Evolutionary conservation across 1,140 invertebrate genomes (phyloP).

Genomic region (Thaumetopoea pityocampa): DNA sequence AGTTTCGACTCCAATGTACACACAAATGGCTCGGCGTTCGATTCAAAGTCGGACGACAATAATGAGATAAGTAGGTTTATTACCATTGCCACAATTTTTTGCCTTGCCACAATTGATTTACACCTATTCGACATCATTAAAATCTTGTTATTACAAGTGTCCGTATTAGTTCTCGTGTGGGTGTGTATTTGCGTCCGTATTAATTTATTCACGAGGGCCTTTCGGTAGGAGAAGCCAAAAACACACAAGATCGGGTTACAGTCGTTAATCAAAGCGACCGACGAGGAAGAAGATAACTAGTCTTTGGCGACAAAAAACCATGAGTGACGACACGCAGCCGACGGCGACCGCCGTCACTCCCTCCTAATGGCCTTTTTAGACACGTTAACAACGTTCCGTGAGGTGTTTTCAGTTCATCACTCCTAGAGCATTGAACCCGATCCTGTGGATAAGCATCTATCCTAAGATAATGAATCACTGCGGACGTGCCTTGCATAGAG

Average conservation of each 20-base stretch:
- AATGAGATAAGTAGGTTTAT: slow-evolving; percentile 1
- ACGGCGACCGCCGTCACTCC: slow-evolving; percentile 19
- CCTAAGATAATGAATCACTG: slow-evolving; percentile 7
- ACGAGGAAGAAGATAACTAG: slow-evolving; percentile 36
- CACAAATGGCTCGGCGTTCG: slow-evolving; percentile 1
- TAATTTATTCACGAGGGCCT: slow-evolving; percentile 40
- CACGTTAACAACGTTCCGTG: slow-evolving; percentile 32
- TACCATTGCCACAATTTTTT: slow-evolving; percentile 6
- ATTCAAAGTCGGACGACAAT: slow-evolving; percentile 1
- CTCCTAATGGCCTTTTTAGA: slow-evolving; percentile 42
- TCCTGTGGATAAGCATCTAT: not conserved
- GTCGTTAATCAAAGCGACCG: slow-evolving; percentile 55
- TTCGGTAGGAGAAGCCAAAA: slow-evolving; percentile 21
- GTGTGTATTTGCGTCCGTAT: slow-evolving; percentile 25
- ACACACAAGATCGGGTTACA: slow-evolving; percentile 44
- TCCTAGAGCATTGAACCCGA: slow-evolving; percentile 33
- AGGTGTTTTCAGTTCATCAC: slow-evolving; percentile 25
- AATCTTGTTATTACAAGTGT: slow-evolving; percentile 25
- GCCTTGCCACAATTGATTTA: slow-evolving; percentile 23
- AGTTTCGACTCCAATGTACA: not conserved
- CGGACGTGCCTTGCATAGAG: too few relatives aligned
- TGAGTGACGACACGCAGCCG: slow-evolving; percentile 38
- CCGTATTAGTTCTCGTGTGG: slow-evolving; percentile 29
- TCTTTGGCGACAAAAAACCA: slow-evolving; percentile 42
- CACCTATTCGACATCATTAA: slow-evolving; percentile 30